Base-by-base conservation (phyloP, 2,113 vertebrate genomes). In the Nibea albiflora region DNA sequence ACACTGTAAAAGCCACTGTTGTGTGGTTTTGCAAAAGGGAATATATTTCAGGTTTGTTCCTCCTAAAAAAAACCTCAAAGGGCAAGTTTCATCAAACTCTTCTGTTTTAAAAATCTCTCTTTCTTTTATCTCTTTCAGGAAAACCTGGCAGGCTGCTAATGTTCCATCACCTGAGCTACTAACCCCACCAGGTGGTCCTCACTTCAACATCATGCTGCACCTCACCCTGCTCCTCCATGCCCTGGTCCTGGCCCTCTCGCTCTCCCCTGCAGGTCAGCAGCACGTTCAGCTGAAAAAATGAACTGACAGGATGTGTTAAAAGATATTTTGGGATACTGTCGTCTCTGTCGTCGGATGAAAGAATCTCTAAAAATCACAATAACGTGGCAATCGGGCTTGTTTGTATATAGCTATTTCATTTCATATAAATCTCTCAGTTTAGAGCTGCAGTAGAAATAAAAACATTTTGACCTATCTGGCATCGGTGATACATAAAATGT, bases 191-290 rank as follows among this genome's bases (percentile, higher is more conserved):
- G 91, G 93, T 88, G 90, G 85, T 87, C 86, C 79, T 88, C 78
- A 68, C 81, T 67, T 70, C 80, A 89, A 79, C 93, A 94, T 83
- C 92, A 96, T 96, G 95, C 88, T 86, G 76, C 84, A 68, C 87
- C 85, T 92, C 80, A 42, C 71, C 67, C 77, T 94, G 80, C 92
- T 94, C 86, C 86, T 95, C 35, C 84, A 75, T 50, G 78, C 94
- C 70, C 89, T 93, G 82, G 69, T 86, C 71, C 89, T 93, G 82
- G 69, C 85, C 71, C 83, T 94, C 68, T 81, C 84, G 2, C 73
- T 90, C 80, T 66, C 76, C 57, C 63, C 62, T 62, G 73, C 80
- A 58, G 88, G 95, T 95, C 84, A 92, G 94, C 88, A 50, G 14
- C 56, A 64, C 58, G 28, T 49, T 54, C 44, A 69, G 19, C 57